A percentile compares a stretch with the other conserved stretches of the same genome.
Conservation (phyloP, 1,140 invertebrate species). For the Orius insidiosus region DNA sequence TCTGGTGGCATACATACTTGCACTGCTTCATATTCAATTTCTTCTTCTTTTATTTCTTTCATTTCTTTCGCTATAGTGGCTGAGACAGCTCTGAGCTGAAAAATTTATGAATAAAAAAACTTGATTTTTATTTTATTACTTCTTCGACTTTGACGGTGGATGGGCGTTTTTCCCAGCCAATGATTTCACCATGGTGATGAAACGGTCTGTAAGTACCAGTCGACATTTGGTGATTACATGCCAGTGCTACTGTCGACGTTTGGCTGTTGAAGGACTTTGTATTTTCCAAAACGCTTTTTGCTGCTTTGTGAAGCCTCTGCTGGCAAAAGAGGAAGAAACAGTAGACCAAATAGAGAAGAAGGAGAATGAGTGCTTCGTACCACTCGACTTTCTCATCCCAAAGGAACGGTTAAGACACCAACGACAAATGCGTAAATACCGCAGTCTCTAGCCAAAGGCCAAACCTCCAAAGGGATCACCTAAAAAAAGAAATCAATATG, state of each 20-base stretch:
- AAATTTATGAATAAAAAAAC: neutral
- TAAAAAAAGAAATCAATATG: constrained; percentile 26
- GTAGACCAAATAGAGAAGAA: constrained; percentile 50
- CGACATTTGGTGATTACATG: constrained; percentile 7
- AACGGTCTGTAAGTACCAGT: constrained; percentile 15
- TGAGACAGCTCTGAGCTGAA: constrained; percentile 1
- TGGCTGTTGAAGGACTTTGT: constrained; percentile 19
- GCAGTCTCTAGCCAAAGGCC: constrained; percentile 70
- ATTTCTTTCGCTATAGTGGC: neutral
- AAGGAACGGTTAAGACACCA: constrained; percentile 52
- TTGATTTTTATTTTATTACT: neutral
- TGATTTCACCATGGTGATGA: constrained; percentile 15
- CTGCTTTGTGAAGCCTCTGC: constrained; percentile 25
- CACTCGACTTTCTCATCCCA: constrained; percentile 64
- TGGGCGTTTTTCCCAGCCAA: constrained; percentile 12
- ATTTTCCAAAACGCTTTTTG: constrained; percentile 18
- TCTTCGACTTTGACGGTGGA: constrained; percentile 10
- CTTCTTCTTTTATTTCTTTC: constrained; percentile 4
- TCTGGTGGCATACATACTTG: constrained; percentile 7
- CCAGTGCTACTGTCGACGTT: constrained; percentile 11
- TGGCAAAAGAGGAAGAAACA: constrained; percentile 41
- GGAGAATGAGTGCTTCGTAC: constrained; percentile 52
- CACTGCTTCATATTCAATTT: constrained; percentile 1
- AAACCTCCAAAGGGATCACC: constrained; percentile 66
- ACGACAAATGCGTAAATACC: constrained; percentile 66